phyloP scores from a whole-genome alignment of 1,140 invertebrate genomes.

The Scylla paramamosain region DNA sequence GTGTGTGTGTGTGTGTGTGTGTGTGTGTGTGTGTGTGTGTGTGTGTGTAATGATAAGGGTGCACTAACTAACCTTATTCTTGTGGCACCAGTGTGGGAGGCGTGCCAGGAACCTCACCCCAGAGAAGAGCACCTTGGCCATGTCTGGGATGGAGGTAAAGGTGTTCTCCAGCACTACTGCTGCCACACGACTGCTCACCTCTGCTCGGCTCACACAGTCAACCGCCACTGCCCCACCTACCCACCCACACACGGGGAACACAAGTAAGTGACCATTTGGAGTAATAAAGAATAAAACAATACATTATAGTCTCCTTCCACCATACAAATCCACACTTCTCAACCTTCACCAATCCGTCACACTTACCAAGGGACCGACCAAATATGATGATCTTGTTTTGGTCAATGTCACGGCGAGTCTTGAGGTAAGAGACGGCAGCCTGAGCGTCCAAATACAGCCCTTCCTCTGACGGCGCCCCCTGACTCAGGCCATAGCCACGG shows the following conservation, averaged over 20 bases:
- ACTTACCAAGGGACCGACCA: slow-evolving; percentile 91
- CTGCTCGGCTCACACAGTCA: slow-evolving; percentile 88
- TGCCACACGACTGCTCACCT: slow-evolving; percentile 89
- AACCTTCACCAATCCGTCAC: no score
- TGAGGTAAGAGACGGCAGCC: slow-evolving; percentile 91
- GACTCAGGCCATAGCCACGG: slow-evolving; percentile 95
- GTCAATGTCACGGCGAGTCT: slow-evolving; percentile 90
- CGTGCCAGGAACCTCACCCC: slow-evolving; percentile 85
- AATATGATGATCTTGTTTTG: slow-evolving; percentile 93
- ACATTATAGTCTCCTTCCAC: no score
- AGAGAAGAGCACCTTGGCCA: slow-evolving; percentile 84
- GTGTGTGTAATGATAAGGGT: background rate
- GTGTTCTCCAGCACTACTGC: slow-evolving; percentile 96
- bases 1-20: slow-evolving; percentile 15
- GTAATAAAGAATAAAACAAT: no score
- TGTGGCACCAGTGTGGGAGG: slow-evolving; percentile 88
- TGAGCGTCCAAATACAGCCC: slow-evolving; percentile 94
- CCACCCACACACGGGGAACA: slow-evolving; percentile 61
- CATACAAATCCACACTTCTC: no score
- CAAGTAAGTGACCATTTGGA: no score
- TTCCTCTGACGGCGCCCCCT: slow-evolving; percentile 91
- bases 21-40: background rate
- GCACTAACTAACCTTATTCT: slow-evolving; percentile 87
- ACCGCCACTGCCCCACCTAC: slow-evolving; percentile 92
- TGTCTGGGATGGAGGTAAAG: slow-evolving; percentile 96